Base-by-base conservation (phyloP, 1,140 invertebrate species). In the Pararge aegeria region DNA sequence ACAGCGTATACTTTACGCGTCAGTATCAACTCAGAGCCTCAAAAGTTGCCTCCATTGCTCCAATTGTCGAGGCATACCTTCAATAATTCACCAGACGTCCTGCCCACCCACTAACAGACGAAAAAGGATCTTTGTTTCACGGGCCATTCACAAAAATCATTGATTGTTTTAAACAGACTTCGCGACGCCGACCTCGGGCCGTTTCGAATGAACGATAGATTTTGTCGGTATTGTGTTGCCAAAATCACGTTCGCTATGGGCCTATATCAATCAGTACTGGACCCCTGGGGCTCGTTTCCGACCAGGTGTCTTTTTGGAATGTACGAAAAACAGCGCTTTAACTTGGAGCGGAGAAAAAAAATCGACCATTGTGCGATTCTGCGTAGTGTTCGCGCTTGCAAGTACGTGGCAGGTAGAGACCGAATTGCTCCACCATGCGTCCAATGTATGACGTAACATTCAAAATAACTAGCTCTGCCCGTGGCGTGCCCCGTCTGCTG, bases 101-200 rank as follows among this genome's bases (percentile, higher is more conserved):
- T 75, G 80, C 74, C 76, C 80, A 79, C 81, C 81, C 70, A 76
- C 60, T 54, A 48, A 60, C 53, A 56, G 44, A 69, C 70, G 59
- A 81, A 77, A 83, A 83, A 77, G 60, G 64, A 78, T 79, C 75
- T 82, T 85, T 85, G 84, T 87, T 82, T 86, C 81, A 81, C 70
- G 46, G 55, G 59, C 80, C 87, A 88, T 88, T 88, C 84, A 87
- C 70, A 74, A 80, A 81, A 74, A 80, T 84, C 84, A 87, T 85
- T 84, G 83, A 88, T 89, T 89, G 87, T 89, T 89, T 89, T 87
- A 89, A 73, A 78, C 75, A 88, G 87, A 89, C 87, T 77, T 77
- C 63, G 65, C 75, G 87, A 76, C 87, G 87, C 87, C 84, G 78
- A 66, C 63, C 65, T 71, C 60, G 61, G 64, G 55, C 65, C 72